Evolutionary conservation across 37 sponge, comb jelly and placozoan genomes (phyloP), one percentile per base, ranked within the genome.

Genomic region (Mnemiopsis leidyi): DNA sequence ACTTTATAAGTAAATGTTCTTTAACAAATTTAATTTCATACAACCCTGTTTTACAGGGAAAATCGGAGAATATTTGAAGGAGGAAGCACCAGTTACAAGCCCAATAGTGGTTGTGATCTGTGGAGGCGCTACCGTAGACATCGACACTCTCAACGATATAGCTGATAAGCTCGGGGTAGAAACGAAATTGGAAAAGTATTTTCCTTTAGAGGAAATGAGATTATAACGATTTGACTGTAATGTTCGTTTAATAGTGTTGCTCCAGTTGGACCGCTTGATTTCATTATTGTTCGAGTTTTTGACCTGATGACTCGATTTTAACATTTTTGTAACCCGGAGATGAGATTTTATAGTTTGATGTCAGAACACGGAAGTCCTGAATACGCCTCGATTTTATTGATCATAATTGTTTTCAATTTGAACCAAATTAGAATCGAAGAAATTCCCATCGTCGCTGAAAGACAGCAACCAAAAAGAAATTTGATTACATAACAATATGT

Each of bases 21-120:
- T n/a, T n/a, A n/a, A n/a, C n/a, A n/a, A n/a, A n/a, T n/a, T n/a
- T n/a, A n/a, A n/a, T n/a, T n/a, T n/a, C n/a, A n/a, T n/a, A n/a
- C n/a, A n/a, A n/a, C n/a, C n/a, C n/a, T n/a, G n/a, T n/a, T n/a
- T 61, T 18, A 0, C 79, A 77, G 79, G 79, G 1, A 31, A 77
- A 32, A 77, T 77, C 30, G 33, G 36, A 0, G 79, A 77, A 3
- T 77, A 77, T 18, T 20, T 77, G 33, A 32, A 34, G 18, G 36
- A 32, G 69, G 21, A 32, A 2, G 23, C 67, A 0, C 32, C 92
- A 20, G 36, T 73, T 28, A 93, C 94, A 69, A 30, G 94, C 0
- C 88, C 76, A 0, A 95, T 98, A 31, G 94, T 94, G 0, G 95
- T 95, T 9, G 93, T 98, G 68, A 97, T 98, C 34, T 98, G 99